These are phyloP conservation scores for Tyto alba DNA, from an alignment of 2,113 vertebrate species.

Conservation along the genomic window DNA sequence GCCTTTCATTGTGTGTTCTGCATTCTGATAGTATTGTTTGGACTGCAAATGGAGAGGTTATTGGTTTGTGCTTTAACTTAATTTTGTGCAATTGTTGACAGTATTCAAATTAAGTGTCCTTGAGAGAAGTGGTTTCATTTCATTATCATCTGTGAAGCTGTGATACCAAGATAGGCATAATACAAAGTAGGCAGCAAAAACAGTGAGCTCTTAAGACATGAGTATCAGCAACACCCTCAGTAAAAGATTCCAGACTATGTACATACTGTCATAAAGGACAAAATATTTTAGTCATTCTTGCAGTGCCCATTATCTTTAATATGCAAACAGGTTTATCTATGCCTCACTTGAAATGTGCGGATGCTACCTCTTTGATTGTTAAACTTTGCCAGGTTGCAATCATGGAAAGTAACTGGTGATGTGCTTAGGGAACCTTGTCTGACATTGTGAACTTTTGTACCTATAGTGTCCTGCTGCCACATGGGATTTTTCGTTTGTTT, in stretches of 20 bases:
- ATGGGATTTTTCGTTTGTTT: too few relatives aligned
- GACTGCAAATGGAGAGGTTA: not conserved
- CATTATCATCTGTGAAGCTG: not conserved
- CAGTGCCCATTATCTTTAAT: not conserved
- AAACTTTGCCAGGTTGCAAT: not conserved
- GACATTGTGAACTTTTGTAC: not conserved
- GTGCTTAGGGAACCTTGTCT: not conserved
- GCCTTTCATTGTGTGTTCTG: not conserved
- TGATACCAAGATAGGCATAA: not conserved
- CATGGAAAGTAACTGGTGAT: not conserved
- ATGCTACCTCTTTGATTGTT: not conserved
- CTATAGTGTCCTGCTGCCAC: not conserved
- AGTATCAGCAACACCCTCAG: not conserved
- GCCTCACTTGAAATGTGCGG: not conserved
- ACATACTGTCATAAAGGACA: not conserved
- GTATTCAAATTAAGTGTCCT: not conserved
- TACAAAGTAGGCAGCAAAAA: not conserved
- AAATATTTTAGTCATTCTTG: not conserved
- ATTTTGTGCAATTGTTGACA: not conserved
- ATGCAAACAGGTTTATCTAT: not conserved
- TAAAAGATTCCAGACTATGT: not conserved
- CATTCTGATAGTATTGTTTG: not conserved
- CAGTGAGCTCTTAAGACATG: not conserved
- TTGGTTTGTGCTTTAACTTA: not conserved
- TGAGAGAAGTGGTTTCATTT: not conserved